These are phyloP conservation scores for Meloe dianella DNA, from an alignment of 2,888 invertebrate genomes.

Conservation along the genomic window DNA sequence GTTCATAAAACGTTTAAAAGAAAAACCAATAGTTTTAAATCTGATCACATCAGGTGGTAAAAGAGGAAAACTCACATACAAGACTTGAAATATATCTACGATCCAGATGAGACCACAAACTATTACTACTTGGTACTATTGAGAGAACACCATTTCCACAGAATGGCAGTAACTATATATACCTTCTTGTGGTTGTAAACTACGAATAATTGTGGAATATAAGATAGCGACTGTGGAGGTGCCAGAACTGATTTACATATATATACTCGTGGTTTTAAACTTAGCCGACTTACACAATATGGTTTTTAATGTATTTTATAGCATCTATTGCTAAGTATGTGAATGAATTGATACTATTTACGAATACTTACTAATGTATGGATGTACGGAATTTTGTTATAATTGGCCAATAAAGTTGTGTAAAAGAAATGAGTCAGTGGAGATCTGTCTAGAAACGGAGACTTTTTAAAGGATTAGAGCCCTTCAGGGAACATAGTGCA, in stretches of 20 bases:
- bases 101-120: constrained; percentile 47
- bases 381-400: constrained; percentile 39
- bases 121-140: constrained; percentile 2
- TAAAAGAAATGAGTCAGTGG: too few species aligned
- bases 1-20: constrained; percentile 38
- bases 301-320: constrained; percentile 36
- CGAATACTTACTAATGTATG: constrained; percentile 34
- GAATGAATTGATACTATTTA: constrained; percentile 38
- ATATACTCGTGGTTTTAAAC: constrained; percentile 50
- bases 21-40: constrained; percentile 50
- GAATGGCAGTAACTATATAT: constrained; percentile 56
- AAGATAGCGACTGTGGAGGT: constrained; percentile 55
- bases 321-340: constrained; percentile 23
- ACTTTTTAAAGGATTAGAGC: too few species aligned
- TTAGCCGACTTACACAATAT: constrained; percentile 49
- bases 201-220: constrained; percentile 58
- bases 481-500: too few species aligned
- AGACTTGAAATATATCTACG: constrained; percentile 41
- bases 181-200: constrained; percentile 52
- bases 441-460: too few species aligned
- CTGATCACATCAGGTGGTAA: constrained; percentile 52
- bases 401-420: too few species aligned
- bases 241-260: constrained; percentile 57
- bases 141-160: constrained; percentile 53
- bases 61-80: constrained; percentile 40